These are phyloP conservation scores for Desoria tigrina DNA, from an alignment of 2,888 invertebrate genomes.

Conservation along the genomic window DNA sequence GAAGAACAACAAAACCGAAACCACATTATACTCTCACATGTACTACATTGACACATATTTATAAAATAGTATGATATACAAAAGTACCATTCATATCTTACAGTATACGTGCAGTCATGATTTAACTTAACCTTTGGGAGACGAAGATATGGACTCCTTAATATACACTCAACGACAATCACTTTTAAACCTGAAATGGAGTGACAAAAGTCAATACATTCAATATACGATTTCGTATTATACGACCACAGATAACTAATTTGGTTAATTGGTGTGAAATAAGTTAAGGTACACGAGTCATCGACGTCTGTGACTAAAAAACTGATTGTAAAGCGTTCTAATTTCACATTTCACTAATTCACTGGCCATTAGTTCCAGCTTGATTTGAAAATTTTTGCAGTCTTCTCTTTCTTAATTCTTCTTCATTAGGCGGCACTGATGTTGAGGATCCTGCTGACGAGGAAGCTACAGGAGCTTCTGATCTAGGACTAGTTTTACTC, in stretches of 20 bases:
- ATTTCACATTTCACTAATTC: not conserved
- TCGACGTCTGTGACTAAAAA: conserved; percentile 10
- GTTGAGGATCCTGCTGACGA: conserved; percentile 18
- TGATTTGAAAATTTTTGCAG: conserved; percentile 67
- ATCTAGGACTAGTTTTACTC: conserved; percentile 15
- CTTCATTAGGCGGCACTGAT: conserved; percentile 58
- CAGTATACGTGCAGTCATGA: no score
- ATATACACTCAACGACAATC: no score
- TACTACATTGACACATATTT: no score
- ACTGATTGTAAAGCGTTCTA: not conserved
- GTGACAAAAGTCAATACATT: no score
- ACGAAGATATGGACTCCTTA: no score
- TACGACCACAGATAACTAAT: not conserved
- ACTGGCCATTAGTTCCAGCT: conserved; percentile 45
- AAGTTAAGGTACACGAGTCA: conserved; percentile 11
- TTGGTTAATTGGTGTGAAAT: conserved; percentile 1
- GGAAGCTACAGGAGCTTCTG: conserved; percentile 9
- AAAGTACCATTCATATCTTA: no score
- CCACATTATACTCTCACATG: no score
- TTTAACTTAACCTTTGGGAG: no score
- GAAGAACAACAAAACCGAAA: no score
- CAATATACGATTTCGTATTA: no score
- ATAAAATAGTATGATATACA: no score
- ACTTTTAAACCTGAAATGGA: no score
- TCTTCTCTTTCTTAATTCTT: conserved; percentile 69